Conservation (phyloP, 2,113 vertebrate genomes). For the Perccottus glenii region DNA sequence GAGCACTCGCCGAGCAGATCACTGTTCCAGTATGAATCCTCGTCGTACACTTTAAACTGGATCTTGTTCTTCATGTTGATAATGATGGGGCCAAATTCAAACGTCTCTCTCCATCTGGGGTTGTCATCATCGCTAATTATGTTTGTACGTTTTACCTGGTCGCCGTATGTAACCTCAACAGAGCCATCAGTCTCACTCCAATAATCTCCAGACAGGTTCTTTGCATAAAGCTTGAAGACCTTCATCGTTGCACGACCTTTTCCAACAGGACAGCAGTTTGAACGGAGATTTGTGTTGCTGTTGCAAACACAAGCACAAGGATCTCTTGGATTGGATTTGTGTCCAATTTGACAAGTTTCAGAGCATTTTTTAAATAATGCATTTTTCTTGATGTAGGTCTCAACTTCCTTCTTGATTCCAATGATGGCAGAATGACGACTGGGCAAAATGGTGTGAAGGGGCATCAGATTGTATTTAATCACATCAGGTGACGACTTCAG, state of each 20-base stretch:
- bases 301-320: slow-evolving; percentile 77
- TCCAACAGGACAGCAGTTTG: slow-evolving; percentile 77
- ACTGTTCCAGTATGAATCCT: slow-evolving; percentile 59
- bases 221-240: slow-evolving; percentile 57
- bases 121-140: slow-evolving; percentile 65
- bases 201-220: slow-evolving; percentile 62
- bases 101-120: slow-evolving; percentile 56
- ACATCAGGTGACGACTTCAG: slow-evolving; percentile 61
- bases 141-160: not conserved
- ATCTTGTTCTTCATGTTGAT: slow-evolving; percentile 46
- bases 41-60: slow-evolving; percentile 74
- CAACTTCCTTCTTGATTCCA: slow-evolving; percentile 70
- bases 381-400: slow-evolving; percentile 71
- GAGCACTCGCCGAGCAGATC: slow-evolving; percentile 73
- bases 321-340: slow-evolving; percentile 32
- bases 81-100: slow-evolving; percentile 65
- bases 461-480: slow-evolving; percentile 68
- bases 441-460: slow-evolving; percentile 71
- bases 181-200: slow-evolving; percentile 54
- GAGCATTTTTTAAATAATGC: slow-evolving; percentile 72
- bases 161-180: slow-evolving; percentile 57
- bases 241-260: slow-evolving; percentile 72
- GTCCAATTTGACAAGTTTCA: slow-evolving; percentile 53
- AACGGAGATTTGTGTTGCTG: slow-evolving; percentile 15
- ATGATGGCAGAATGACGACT: slow-evolving; percentile 1